Percentiles rank a stretch among this genome's conserved stretches.
Evolutionary conservation across 2,797 vertebrate genomes (phyloP).

Genomic region (Rhinatrema bivittatum): DNA sequence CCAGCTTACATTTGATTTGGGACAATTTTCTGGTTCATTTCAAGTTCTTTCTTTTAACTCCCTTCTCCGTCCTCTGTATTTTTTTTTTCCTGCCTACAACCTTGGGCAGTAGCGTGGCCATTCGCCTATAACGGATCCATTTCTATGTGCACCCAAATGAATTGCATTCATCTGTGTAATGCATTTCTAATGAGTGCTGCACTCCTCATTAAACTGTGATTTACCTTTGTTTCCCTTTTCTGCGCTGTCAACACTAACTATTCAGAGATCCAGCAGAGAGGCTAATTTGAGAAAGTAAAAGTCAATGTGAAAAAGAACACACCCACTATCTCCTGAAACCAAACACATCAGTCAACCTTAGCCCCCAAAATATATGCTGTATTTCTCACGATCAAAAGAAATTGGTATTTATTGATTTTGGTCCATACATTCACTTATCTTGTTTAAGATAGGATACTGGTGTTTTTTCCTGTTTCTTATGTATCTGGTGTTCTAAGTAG

Average conservation of each 20-base stretch:
- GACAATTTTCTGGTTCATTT: too few relatives aligned
- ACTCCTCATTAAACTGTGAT: conserved; percentile 47
- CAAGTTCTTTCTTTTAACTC: not conserved
- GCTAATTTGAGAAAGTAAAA: conserved; percentile 36
- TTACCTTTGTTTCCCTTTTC: conserved; percentile 42
- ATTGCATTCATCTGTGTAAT: conserved; percentile 45
- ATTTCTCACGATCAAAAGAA: too few relatives aligned
- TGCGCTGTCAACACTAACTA: conserved; percentile 28
- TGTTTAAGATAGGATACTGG: too few relatives aligned
- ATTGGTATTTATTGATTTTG: too few relatives aligned
- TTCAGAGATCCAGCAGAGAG: conserved; percentile 32
- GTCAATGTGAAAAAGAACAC: conserved; percentile 9
- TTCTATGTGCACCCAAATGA: conserved; percentile 40
- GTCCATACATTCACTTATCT: too few relatives aligned
- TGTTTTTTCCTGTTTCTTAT: too few relatives aligned
- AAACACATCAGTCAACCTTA: too few relatives aligned
- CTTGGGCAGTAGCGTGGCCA: conserved; percentile 34
- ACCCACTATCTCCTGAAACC: conserved; percentile 11
- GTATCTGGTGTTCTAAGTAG: too few relatives aligned
- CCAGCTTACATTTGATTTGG: too few relatives aligned
- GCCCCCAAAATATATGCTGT: too few relatives aligned
- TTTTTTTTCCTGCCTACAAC: conserved; percentile 15
- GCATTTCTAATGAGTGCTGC: conserved; percentile 40
- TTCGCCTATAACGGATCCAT: conserved; percentile 35
- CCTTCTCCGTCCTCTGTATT: not conserved